These are phyloP conservation scores for Phycodurus eques DNA, from an alignment of 2,113 vertebrate genomes.

Conservation along the genomic window DNA sequence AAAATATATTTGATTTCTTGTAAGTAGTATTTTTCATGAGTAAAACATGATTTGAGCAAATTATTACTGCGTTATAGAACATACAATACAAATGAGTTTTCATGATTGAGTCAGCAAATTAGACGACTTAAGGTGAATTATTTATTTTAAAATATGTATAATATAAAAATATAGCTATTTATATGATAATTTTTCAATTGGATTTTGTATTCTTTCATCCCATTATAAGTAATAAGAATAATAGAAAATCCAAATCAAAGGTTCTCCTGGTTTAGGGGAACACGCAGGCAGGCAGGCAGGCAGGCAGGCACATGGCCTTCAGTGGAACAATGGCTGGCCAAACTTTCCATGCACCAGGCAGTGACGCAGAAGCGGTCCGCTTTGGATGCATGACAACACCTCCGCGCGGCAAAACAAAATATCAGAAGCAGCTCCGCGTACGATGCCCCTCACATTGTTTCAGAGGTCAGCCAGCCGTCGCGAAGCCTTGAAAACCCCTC, in stretches of 20 bases:
- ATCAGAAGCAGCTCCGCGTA: neutral
- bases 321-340: slow-evolving; percentile 19
- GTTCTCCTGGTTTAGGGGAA: neutral
- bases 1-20: too few species aligned
- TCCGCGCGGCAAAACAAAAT: slow-evolving; percentile 3
- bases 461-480: slow-evolving; percentile 34
- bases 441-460: neutral
- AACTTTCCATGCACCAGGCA: slow-evolving; percentile 12
- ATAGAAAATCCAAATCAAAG: neutral
- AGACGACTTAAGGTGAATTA: too few species aligned
- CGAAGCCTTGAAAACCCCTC: slow-evolving; percentile 41
- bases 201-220: neutral
- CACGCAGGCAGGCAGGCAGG: too few species aligned
- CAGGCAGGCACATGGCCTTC: slow-evolving; percentile 13
- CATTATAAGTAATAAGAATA: neutral
- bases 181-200: neutral
- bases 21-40: too few species aligned
- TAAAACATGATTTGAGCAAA: too few species aligned
- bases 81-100: too few species aligned
- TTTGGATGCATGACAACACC: slow-evolving; percentile 9
- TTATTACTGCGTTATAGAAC: too few species aligned
- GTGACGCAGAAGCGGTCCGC: slow-evolving; percentile 20
- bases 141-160: too few species aligned
- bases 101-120: too few species aligned
- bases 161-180: too few species aligned